Evolutionary conservation across 2,888 invertebrate species (phyloP), one percentile per base, ranked within the genome.

Genomic region (Dynastes tityus): DNA sequence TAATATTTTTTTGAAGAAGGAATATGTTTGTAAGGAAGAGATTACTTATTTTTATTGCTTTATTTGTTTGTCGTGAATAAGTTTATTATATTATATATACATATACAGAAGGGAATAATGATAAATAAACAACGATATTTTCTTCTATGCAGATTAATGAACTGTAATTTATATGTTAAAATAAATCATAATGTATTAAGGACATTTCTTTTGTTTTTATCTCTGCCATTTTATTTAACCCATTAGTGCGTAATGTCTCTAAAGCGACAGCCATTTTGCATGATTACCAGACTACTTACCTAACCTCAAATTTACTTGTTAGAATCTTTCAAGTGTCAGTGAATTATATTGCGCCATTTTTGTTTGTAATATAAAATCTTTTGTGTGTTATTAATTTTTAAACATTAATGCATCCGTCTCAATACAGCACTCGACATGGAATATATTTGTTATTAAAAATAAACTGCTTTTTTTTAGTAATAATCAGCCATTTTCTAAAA

Each of bases 121-220:
- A 55, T 61, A 61, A 45, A 55, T 61, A 61, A 45, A 73, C 73
- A 73, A 73, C 73, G 73, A 73, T 73, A 73, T 61, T 73, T 73
- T 73, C 61, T 73, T 55, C 58, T 58, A 61, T 73, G 22, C 58
- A 73, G 22, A 73, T 40, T 58, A 58, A 51, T 71, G 32, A 73
- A 73, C 32, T 73, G 58, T 73, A 73, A 73, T 73, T 73, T 73
- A 73, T 73, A 73, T 61, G 73, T 73, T 73, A 22, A 45, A 73
- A 73, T 73, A 73, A 73, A 73, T 27, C 16, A 22, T 73, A 61
- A 61, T 22, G 27, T 61, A 58, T 9, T 61, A 11, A 40, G n/a
- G 53, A 53, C 6, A 45, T 2, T 45, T 45, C 32, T 45, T 11
- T 45, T 45, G 45, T n/a, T 37, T 29, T 71, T 55, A 16, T 68